Conservation (phyloP, 2,797 vertebrate genomes). For the Chelon auratus region DNA sequence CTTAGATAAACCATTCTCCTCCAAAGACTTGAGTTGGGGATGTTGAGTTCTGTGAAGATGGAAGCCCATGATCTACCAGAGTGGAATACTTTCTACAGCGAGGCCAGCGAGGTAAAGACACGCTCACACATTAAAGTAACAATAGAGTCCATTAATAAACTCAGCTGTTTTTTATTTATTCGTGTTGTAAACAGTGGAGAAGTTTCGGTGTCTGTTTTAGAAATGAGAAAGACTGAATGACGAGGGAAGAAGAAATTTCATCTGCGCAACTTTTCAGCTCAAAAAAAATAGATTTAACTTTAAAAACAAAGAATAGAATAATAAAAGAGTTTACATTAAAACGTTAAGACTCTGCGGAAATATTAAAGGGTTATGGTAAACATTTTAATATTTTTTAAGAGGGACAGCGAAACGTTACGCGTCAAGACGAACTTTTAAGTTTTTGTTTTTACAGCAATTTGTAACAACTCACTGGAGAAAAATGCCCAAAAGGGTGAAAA, state of each 20-base stretch:
- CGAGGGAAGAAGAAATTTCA: background rate
- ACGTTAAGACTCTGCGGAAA: background rate
- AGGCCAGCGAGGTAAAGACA: constrained; percentile 86
- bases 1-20: constrained; percentile 46
- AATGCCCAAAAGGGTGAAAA: background rate
- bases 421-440: background rate
- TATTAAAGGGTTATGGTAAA: background rate
- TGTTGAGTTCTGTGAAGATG: constrained; percentile 92
- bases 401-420: background rate
- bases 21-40: constrained; percentile 77
- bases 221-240: background rate
- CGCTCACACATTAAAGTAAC: background rate
- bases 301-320: fast-evolving
- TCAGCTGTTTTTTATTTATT: background rate
- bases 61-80: constrained; percentile 89
- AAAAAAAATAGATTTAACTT: background rate
- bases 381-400: background rate
- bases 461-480: background rate
- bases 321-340: background rate
- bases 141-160: background rate
- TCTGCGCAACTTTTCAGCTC: background rate
- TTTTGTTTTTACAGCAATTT: too few relatives aligned
- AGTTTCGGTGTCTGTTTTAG: background rate
- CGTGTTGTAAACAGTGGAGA: background rate
- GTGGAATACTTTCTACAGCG: constrained; percentile 89